Evolutionary conservation across 2,888 invertebrate species (phyloP).

Genomic region (Tetheella fluctuosa): DNA sequence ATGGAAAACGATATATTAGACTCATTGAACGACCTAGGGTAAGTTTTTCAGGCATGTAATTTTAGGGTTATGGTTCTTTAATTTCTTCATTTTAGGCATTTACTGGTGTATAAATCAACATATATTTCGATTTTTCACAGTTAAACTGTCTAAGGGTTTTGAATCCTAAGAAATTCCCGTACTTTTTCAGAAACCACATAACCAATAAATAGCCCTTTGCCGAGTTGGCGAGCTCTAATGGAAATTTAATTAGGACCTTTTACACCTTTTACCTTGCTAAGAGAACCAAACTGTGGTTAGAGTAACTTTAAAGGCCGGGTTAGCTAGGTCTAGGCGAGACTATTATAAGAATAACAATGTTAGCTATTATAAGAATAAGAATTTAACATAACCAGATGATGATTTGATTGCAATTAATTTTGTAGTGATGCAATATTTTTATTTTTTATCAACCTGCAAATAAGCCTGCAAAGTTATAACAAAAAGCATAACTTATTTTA

Average conservation of each 20-base stretch:
- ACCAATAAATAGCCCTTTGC: not conserved
- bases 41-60: slow-evolving; percentile 41
- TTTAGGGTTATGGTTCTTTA: slow-evolving; percentile 29
- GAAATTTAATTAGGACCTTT: no score
- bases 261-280: not conserved
- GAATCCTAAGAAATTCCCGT: not conserved
- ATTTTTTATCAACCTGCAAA: no score
- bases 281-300: no score
- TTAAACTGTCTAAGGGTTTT: not conserved
- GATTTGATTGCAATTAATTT: no score
- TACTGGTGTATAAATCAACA: not conserved
- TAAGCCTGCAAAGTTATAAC: no score
- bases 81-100: not conserved
- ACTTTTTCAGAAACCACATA: not conserved
- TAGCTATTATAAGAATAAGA: no score
- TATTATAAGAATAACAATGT: no score
- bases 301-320: no score
- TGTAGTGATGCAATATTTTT: no score
- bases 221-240: slow-evolving; percentile 6
- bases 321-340: no score
- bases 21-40: slow-evolving; percentile 86
- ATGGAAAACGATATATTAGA: slow-evolving; percentile 87
- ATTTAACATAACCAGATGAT: no score
- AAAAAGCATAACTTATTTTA: no score
- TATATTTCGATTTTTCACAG: not conserved